Evolutionary conservation across 1,140 invertebrate species (phyloP), one percentile per base, ranked within the genome.

Genomic region (Zaprionus ghesquierei): DNA sequence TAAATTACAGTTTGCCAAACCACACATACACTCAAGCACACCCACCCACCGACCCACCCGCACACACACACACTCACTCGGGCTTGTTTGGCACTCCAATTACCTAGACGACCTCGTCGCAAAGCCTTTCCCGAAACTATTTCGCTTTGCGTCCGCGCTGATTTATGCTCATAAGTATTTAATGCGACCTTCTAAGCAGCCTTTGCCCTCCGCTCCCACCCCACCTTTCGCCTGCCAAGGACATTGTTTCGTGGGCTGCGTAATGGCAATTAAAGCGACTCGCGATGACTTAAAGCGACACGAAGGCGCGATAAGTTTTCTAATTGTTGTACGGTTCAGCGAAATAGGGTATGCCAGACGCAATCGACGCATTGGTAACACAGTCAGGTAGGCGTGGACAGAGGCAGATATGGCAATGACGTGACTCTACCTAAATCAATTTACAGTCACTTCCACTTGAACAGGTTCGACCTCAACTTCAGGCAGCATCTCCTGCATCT

Each of bases 1-100:
- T 84, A 85, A 85, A 85, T 85, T 86, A 85, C 81, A 85, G 69
- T 86, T 85, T 75, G 68, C 70, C 51, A 77, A 41, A 84, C 75
- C 81, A 53, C 77, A 80, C 49, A 51, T 29, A 61, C 61, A 50
- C 50, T 55, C 41, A 49, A 5, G 18, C 33, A 25, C 56, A 15
- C 56, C 27, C 38, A 12, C 27, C 20, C 58, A 27, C 68, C 33
- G 27, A 63, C 59, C 44, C 18, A n/a, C 38, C 46, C 75, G 41
- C 73, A 74, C 46, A 38, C 46, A 23, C 50, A 53, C 12, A 41
- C 64, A 50, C 44, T 31, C 31, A 5, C 49, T 25, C 20, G 46
- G 18, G 46, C 56, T 68, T 60, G 63, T 68, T 73, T 63, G 64
- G 49, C 65, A 61, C 56, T 77, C 58, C 80, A 84, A 84, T 84